Percentiles rank a stretch among this genome's conserved stretches.
Evolutionary conservation across 2,888 invertebrate species (phyloP).

Genomic region (Coenonympha arcania): DNA sequence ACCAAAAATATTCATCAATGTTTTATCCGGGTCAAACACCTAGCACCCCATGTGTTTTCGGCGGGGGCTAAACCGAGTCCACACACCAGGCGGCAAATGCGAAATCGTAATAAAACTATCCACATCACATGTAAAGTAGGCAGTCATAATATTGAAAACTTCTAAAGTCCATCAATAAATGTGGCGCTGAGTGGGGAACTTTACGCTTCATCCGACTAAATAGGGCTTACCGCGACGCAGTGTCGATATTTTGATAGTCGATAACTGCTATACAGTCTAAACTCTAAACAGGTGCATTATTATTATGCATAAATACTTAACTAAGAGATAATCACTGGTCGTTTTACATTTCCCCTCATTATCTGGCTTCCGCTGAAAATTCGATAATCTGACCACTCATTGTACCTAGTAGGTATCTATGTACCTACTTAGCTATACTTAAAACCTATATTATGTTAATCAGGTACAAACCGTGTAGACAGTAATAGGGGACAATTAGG

Average conservation of each 20-base stretch:
- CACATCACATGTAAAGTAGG: conserved; percentile 70
- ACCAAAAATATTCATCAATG: conserved; percentile 2
- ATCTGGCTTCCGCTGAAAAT: conserved; percentile 20
- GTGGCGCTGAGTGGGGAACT: conserved; percentile 63
- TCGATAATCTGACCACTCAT: conserved; percentile 18
- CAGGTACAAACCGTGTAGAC: background rate
- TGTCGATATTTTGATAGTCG: conserved; percentile 25
- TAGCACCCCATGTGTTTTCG: conserved; percentile 30
- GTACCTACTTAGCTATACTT: too few species aligned
- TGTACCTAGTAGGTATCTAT: conserved; percentile 1
- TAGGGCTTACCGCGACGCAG: conserved; percentile 22
- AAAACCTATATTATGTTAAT: too few species aligned
- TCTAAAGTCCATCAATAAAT: conserved; percentile 74
- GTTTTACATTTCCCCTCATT: conserved; percentile 20
- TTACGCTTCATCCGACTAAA: conserved; percentile 41
- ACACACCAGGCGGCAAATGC: conserved; percentile 72
- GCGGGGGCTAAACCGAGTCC: conserved; percentile 45
- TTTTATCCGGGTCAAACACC: conserved; percentile 30
- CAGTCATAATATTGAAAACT: conserved; percentile 70
- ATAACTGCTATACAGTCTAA: conserved; percentile 17
- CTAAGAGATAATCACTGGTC: conserved; percentile 24
- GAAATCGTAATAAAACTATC: conserved; percentile 73
- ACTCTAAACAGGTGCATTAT: conserved; percentile 15
- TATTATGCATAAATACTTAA: conserved; percentile 15
- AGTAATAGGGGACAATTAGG: background rate